Conservation (phyloP, 2,888 invertebrate species). For the Odontocerum albicorne region DNA sequence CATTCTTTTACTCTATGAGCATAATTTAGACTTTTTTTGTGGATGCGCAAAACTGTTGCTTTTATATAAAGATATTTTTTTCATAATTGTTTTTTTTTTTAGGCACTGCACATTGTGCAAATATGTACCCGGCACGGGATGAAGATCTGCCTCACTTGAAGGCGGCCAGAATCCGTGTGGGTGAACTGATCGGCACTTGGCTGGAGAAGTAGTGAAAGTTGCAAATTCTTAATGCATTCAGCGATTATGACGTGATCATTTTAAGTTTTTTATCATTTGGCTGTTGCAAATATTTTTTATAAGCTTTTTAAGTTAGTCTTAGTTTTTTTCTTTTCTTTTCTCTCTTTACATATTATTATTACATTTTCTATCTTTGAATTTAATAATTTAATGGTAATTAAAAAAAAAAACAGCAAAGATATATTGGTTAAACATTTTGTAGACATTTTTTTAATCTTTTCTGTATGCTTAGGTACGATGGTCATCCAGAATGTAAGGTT, state of each 20-base stretch:
- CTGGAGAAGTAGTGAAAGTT: constrained; percentile 32
- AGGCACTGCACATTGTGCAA: constrained; percentile 95
- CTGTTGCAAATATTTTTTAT: neutral
- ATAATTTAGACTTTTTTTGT: neutral
- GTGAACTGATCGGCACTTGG: constrained; percentile 62
- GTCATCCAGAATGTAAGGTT: too few species aligned
- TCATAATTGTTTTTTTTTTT: constrained; percentile 38
- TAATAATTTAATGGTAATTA: too few species aligned
- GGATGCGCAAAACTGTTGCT: neutral
- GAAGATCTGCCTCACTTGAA: constrained; percentile 68
- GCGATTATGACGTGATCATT: neutral
- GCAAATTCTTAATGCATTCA: neutral
- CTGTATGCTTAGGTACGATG: too few species aligned
- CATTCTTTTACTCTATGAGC: neutral
- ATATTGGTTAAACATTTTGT: too few species aligned
- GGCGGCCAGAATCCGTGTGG: constrained; percentile 67
- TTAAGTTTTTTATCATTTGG: neutral
- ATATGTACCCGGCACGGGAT: constrained; percentile 80
- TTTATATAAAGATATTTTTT: neutral
- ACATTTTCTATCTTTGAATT: too few species aligned
- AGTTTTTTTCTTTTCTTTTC: too few species aligned
- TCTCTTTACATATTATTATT: too few species aligned
- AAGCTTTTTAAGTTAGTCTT: neutral
- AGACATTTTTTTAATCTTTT: too few species aligned
- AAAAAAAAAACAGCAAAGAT: too few species aligned